Percentiles rank a stretch among this genome's conserved stretches.
Conservation (phyloP, 2,888 invertebrate genomes). For the Crematogaster levior region DNA sequence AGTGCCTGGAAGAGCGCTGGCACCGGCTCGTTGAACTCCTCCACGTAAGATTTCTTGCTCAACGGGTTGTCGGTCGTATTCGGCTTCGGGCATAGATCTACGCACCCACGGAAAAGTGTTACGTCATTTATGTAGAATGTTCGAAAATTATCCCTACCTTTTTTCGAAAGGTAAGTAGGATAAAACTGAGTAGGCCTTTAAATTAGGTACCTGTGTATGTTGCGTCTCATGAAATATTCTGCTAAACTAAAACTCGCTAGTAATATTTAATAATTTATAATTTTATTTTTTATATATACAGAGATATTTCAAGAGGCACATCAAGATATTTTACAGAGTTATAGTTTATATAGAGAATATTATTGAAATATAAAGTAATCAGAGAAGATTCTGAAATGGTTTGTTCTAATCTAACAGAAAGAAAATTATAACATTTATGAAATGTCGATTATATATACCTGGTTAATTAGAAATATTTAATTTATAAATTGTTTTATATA, state of each 20-base stretch:
- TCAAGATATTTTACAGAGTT: background rate
- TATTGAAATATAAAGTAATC: background rate
- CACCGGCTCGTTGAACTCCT: constrained; percentile 93
- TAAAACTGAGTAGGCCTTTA: background rate
- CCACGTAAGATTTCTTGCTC: constrained; percentile 94
- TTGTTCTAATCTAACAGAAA: background rate
- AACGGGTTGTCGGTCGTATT: constrained; percentile 92
- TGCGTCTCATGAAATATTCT: background rate
- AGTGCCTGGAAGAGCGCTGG: constrained; percentile 94
- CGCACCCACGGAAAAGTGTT: constrained; percentile 62
- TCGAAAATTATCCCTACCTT: background rate
- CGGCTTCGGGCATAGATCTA: constrained; percentile 96
- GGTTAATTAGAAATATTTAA: background rate
- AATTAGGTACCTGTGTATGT: background rate
- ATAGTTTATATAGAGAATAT: background rate
- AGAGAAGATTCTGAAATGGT: background rate
- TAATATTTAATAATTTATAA: background rate
- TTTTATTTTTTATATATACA: background rate
- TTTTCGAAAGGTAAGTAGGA: background rate
- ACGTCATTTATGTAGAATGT: background rate
- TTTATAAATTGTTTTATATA: background rate
- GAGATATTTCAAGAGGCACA: background rate
- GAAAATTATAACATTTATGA: background rate
- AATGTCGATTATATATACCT: background rate
- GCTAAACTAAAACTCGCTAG: background rate